Base-by-base conservation (phyloP, 2,888 invertebrate species). In the Ctenicera cuprea region DNA sequence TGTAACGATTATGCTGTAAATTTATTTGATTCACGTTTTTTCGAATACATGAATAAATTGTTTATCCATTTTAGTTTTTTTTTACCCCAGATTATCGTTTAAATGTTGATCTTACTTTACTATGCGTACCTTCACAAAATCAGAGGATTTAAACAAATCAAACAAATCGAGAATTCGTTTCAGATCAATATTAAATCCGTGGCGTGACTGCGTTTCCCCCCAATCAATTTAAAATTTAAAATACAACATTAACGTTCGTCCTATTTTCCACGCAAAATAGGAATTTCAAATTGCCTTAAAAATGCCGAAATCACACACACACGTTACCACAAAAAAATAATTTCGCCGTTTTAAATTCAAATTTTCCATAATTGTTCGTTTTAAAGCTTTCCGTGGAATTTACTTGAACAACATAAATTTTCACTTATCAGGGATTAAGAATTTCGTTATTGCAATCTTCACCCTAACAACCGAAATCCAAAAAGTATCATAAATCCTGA, bases 221-320 rank as follows among this genome's bases (percentile, higher is more conserved):
- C 57, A 33, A 59, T 59, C 59, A 59, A 59, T 59, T 59, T 59
- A 59, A 59, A 59, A 33, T 59, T 59, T 59, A 59, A 59, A 59
- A 38, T 38, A 38, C 41, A 38, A 33, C 59, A 59, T 59, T 59
- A 52, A 52, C 52, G 26, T 59, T 9, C 9, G 18, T 54, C 33
- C 41, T 38, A 59, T 59, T 38, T 59, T 59, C 41, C 59, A 20
- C 38, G 59, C 41, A 20, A 59, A 37, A 59, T 59, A 59, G 38
- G 57, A 59, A 37, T 59, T 59, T 59, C 59, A 59, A 59, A 59
- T 59, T 33, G 59, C 2, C 18, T 2, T 26, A 52, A 54, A 30
- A 50, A 22, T 11, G 50, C 12, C 9, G 50, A 22, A 48, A 12
- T 50, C 22, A 12, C 50, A 50, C 14, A 33, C 33, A 33, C 45